A percentile compares a stretch with the other conserved stretches of the same genome.
These are phyloP conservation scores for Cyaniris semiargus DNA, from an alignment of 2,888 invertebrate genomes.

Conservation along the genomic window DNA sequence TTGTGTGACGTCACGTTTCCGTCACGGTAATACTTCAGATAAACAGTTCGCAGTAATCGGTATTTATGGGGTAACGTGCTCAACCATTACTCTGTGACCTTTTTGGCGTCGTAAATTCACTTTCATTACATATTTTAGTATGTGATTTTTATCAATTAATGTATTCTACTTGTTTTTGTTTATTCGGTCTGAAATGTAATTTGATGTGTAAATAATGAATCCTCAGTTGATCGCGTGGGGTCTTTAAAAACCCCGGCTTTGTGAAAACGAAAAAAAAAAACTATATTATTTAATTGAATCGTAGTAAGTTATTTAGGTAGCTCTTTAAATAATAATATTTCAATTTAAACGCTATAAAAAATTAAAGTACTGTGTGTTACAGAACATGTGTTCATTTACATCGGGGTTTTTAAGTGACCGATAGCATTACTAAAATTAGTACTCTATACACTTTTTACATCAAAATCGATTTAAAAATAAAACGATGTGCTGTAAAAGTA, in stretches of 20 bases:
- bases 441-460: neutral
- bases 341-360: too few species aligned
- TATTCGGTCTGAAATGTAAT: neutral
- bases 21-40: neutral
- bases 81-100: constrained; percentile 3
- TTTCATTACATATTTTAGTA: constrained; percentile 15
- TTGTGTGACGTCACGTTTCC: neutral
- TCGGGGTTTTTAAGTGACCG: too few species aligned
- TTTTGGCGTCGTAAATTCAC: constrained; percentile 14
- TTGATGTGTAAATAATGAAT: too few species aligned
- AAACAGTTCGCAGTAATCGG: constrained; percentile 8
- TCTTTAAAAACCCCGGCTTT: too few species aligned
- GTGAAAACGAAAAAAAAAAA: too few species aligned
- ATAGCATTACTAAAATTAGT: neutral
- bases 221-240: too few species aligned
- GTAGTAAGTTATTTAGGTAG: too few species aligned
- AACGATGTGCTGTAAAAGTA: neutral
- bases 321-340: too few species aligned
- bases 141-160: constrained; percentile 19
- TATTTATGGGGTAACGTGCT: constrained; percentile 13
- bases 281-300: too few species aligned
- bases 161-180: neutral
- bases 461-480: neutral
- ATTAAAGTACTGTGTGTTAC: too few species aligned
- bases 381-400: too few species aligned